A percentile compares a stretch with the other conserved stretches of the same genome.
phyloP scores from a whole-genome alignment of 2,113 vertebrate species.

The Echinops telfairi region DNA sequence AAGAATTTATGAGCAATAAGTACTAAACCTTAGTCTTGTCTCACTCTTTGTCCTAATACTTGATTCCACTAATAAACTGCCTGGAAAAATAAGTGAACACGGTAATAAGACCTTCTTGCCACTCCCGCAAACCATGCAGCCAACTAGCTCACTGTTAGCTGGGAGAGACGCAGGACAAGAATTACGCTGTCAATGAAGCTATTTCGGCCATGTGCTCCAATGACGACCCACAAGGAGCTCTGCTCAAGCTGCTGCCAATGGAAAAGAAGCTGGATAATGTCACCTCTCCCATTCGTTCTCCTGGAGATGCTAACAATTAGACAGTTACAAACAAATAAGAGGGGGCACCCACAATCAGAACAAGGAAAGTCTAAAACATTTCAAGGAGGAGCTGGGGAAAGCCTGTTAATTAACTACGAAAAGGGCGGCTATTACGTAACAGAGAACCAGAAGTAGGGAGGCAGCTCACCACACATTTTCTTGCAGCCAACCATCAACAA shows the following conservation, averaged over 20 bases:
- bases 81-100: background rate
- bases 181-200: background rate
- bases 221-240: constrained; percentile 1
- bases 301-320: constrained; percentile 33
- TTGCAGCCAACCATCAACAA: background rate
- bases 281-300: constrained; percentile 37
- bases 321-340: constrained; percentile 47
- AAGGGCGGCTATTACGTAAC: background rate
- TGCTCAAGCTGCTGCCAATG: background rate
- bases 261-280: background rate
- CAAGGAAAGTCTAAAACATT: constrained; percentile 6
- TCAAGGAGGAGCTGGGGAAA: constrained; percentile 58
- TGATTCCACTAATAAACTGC: background rate
- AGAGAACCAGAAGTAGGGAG: background rate
- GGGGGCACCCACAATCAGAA: background rate
- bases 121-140: constrained; percentile 1
- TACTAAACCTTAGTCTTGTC: background rate
- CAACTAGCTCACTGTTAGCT: background rate
- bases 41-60: constrained; percentile 11
- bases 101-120: constrained; percentile 1
- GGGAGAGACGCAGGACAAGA: background rate
- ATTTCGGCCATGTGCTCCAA: constrained; percentile 10
- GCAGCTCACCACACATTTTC: background rate
- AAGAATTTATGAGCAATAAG: background rate
- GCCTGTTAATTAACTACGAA: constrained; percentile 15